phyloP scores from a whole-genome alignment of 2,113 vertebrate species.

The Syrmaticus mikado region DNA sequence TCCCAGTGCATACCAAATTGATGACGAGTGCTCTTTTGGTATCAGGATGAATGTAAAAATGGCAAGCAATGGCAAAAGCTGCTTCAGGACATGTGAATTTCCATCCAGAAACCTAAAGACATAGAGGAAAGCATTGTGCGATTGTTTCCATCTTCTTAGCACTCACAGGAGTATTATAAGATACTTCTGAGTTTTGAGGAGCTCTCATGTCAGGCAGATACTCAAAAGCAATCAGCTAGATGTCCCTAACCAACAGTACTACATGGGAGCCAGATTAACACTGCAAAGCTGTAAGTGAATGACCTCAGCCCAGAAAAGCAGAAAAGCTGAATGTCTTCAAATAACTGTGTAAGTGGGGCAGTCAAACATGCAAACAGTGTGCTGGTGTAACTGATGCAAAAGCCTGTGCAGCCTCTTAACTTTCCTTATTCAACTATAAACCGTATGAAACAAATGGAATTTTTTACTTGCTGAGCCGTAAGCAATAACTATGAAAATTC shows the following conservation, averaged over 20 bases:
- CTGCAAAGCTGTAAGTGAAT: not conserved
- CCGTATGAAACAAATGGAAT: not conserved
- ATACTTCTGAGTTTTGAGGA: not conserved
- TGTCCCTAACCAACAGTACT: not conserved
- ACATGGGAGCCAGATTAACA: not conserved
- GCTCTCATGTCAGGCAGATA: not conserved
- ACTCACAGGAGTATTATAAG: not conserved
- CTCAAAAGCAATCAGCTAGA: not conserved
- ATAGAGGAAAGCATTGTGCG: not conserved
- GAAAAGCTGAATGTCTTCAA: not conserved
- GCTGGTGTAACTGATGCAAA: not conserved
- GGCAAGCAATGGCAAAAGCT: not conserved
- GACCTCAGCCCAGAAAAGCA: not conserved
- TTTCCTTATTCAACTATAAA: not conserved
- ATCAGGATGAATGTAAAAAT: not conserved
- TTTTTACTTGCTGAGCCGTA: not conserved
- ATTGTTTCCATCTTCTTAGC: not conserved
- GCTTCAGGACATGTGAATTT: not conserved
- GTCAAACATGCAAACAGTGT: not conserved
- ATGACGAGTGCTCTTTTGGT: no score
- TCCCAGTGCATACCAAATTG: no score
- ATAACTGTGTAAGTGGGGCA: not conserved
- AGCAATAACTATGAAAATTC: not conserved
- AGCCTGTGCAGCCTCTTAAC: not conserved
- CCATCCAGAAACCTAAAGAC: not conserved